These are phyloP conservation scores for Scaptomyza reducta DNA, from an alignment of 2,888 invertebrate genomes.

Conservation along the genomic window DNA sequence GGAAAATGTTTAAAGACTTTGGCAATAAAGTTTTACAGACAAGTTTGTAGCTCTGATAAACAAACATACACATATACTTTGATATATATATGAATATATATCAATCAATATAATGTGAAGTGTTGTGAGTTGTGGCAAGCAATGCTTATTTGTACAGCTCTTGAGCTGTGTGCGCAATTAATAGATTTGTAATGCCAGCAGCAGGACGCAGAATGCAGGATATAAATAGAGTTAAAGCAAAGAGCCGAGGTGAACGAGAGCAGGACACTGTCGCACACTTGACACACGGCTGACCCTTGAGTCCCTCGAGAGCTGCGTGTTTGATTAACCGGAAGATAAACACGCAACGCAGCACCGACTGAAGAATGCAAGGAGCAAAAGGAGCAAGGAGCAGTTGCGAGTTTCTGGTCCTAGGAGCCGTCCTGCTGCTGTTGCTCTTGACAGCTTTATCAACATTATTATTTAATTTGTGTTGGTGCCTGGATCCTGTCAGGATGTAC, in stretches of 20 bases:
- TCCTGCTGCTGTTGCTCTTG: slow-evolving; percentile 12
- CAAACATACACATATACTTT: background rate
- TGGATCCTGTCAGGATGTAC: slow-evolving; percentile 47
- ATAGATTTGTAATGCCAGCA: slow-evolving; percentile 79
- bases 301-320: slow-evolving; percentile 64
- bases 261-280: slow-evolving; percentile 46
- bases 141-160: slow-evolving; percentile 55
- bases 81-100: background rate
- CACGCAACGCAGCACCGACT: slow-evolving; percentile 64
- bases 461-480: slow-evolving; percentile 64
- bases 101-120: background rate
- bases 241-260: background rate
- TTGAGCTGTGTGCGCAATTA: slow-evolving; percentile 76
- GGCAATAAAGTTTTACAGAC: background rate
- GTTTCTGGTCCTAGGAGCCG: background rate
- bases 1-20: background rate
- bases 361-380: slow-evolving; percentile 33
- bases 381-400: slow-evolving; percentile 2
- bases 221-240: slow-evolving; percentile 3
- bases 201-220: slow-evolving; percentile 1
- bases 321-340: slow-evolving; percentile 81
- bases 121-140: background rate
- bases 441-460: slow-evolving; percentile 77
- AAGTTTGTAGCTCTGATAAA: background rate
- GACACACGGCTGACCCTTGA: slow-evolving; percentile 57